Evolutionary conservation across 2,888 invertebrate genomes (phyloP).

Genomic region (Stomorhina lunata): DNA sequence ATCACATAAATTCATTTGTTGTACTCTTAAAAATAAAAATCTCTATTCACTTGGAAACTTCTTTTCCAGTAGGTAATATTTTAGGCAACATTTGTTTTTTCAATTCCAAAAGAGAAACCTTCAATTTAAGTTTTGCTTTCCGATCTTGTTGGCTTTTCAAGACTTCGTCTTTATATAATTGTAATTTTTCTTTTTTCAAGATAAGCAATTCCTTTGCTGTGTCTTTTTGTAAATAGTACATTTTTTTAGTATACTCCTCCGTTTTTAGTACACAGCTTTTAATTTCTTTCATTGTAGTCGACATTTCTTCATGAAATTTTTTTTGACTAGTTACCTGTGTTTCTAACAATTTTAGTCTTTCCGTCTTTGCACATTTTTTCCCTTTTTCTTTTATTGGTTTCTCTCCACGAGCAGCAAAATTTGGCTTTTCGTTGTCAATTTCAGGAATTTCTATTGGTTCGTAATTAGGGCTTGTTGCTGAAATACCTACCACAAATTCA

Average conservation of each 20-base stretch:
- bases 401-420: background rate
- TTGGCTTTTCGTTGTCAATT: background rate
- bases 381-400: background rate
- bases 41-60: background rate
- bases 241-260: background rate
- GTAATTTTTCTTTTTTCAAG: slow-evolving; percentile 6
- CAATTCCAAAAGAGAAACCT: slow-evolving; percentile 1
- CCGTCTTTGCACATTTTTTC: background rate
- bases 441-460: background rate
- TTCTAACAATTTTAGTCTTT: background rate
- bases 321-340: background rate
- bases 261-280: no score
- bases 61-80: background rate
- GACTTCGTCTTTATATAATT: background rate
- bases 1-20: no score
- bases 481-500: background rate
- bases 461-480: background rate
- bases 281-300: background rate
- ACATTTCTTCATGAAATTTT: background rate
- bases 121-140: background rate
- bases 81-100: slow-evolving; percentile 21
- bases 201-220: background rate
- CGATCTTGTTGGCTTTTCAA: background rate
- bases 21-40: background rate
- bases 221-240: slow-evolving; percentile 11